Evolutionary conservation across 2,888 invertebrate genomes (phyloP), one percentile per base, ranked within the genome.

Genomic region (Xestia c-nigrum): DNA sequence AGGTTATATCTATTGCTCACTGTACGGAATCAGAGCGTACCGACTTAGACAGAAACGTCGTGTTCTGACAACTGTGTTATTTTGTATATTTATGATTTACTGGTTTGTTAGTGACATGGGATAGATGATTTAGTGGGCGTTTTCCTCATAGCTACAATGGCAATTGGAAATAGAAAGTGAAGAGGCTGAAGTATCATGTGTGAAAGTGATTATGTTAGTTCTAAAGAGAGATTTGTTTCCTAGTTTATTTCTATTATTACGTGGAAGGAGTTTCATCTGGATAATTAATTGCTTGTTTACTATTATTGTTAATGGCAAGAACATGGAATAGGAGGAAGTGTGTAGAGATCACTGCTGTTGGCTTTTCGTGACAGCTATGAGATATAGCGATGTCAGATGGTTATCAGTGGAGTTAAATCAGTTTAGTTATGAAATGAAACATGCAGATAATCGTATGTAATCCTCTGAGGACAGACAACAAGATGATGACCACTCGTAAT

Each of bases 1-100:
- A 76, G 87, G 90, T 89, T 91, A 91, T 92, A 92, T 92, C 91
- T 90, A 92, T 85, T 88, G 88, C 88, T 86, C 85, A 88, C 85
- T 85, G 87, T 87, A 83, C 84, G 88, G 89, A 91, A 91, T 90
- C 91, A 90, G 90, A 90, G 91, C 91, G 87, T 85, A 85, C 84
- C 83, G 77, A 65, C 84, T 78, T 76, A 79, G 87, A 88, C 84
- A 87, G 78, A 64, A 80, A 85, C 75, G 88, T 87, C 85, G 83
- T 84, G 83, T 88, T 81, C 82, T 87, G 85, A 88, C 87, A 82
- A 79, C 87, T 86, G 74, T 85, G 78, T 88, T 87, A 88, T 87
- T 88, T 88, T 87, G 84, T 81, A 83, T 88, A 80, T 81, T 85
- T 88, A 87, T 88, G 87, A 88, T 86, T 87, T 86, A 86, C 81